Evolutionary conservation across 30 jellyfish, hydroid and myxozoan species (phyloP), one percentile per base, ranked within the genome.

Genomic region (Pelagia noctiluca): DNA sequence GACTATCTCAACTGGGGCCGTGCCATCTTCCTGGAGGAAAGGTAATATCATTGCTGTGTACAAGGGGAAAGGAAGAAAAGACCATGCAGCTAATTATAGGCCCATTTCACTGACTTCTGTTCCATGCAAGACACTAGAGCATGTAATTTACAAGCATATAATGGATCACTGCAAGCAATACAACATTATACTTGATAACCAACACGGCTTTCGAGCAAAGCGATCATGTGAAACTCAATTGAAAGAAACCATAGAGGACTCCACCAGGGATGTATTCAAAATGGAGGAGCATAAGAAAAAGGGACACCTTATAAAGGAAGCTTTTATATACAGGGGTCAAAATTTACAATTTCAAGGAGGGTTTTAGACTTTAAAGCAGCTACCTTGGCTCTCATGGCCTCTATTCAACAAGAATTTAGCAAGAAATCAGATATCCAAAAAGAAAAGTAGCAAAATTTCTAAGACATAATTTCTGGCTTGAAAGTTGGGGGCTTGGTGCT

Each of bases 171-270:
- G 64, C 23, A 65, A 76, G 35, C 78, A 52, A 53, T 36, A 76
- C 68, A 57, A 76, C 34, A 36, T 76, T 50, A 31, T 76, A 30
- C 65, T 34, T 0, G 63, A 76, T 46, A 29, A 61, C 78, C 88
- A 52, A 76, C 88, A 76, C 30, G 88, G 88, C 3, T 76, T 76
- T 61, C 64, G 88, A 54, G 67, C 65, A 50, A 50, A 76, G 77
- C 88, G 77, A 5, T 53, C 78, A 30, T 57, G 88, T 84, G 94
- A 84, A 63, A 84, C 94, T 52, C 88, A 84, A 63, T 63, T 84
- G 35, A 57, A 71, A 54, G 70, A 57, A 71, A 72, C 94, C 35
- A 50, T 84, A 63, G 79, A 81, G 50, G 87, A 81, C 67, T 28
- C 69, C 25, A 46, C 85, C 32, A 24, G 80, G n/a, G n/a, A n/a